Conservation (phyloP, 2,888 invertebrate species). For the Steromphala cineraria region DNA sequence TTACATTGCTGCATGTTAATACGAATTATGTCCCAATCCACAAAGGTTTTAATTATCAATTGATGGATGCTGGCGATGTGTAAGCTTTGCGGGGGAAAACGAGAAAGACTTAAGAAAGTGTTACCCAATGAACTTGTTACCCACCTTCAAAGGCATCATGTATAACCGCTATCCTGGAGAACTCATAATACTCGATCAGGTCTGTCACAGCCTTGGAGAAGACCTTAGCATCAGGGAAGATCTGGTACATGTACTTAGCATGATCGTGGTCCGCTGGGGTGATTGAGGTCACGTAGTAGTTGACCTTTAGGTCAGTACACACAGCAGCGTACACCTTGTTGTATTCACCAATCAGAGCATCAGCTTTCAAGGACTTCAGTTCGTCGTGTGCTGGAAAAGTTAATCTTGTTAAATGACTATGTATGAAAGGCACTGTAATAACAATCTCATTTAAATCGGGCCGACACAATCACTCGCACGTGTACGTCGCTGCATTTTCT, state of each 20-base stretch:
- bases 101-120: background rate
- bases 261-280: conserved; percentile 41
- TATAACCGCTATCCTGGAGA: conserved; percentile 55
- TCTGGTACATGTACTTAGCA: conserved; percentile 51
- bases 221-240: conserved; percentile 53
- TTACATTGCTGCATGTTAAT: too few relatives aligned
- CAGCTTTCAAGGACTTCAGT: conserved; percentile 37
- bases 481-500: too few relatives aligned
- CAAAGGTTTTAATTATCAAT: too few relatives aligned
- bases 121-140: background rate
- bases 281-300: conserved; percentile 65
- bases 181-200: conserved; percentile 56
- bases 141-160: conserved; percentile 55
- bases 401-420: too few relatives aligned
- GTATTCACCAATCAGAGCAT: conserved; percentile 65
- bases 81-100: too few relatives aligned
- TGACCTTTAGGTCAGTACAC: conserved; percentile 60
- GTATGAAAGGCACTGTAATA: too few relatives aligned
- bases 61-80: too few relatives aligned
- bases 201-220: conserved; percentile 57
- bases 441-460: too few relatives aligned
- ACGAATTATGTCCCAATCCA: too few relatives aligned
- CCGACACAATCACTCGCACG: too few relatives aligned
- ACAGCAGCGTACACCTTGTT: conserved; percentile 56
- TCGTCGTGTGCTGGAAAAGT: conserved; percentile 22